Evolutionary conservation across 2,888 invertebrate genomes (phyloP), one percentile per base, ranked within the genome.

Genomic region (Phaedon cochleariae): DNA sequence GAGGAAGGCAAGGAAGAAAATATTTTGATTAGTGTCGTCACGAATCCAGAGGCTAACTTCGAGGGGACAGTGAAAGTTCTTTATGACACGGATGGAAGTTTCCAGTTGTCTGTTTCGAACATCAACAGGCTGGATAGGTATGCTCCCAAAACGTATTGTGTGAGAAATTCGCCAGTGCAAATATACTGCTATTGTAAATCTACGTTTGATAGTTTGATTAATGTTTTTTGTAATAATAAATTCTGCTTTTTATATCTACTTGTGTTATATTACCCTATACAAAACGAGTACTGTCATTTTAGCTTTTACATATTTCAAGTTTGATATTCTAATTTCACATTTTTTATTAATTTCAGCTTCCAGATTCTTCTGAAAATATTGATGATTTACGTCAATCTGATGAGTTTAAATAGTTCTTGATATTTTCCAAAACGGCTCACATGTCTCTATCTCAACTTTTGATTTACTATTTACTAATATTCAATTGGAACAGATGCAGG

Each of bases 21-120:
- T 75, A 90, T 90, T 76, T 86, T 92, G 12, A 85, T 92, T 12
- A 86, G 90, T 62, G 86, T 93, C 65, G 85, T 88, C 55, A 88
- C 91, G 20, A 82, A 82, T 4, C 93, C 93, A 0, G 90, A 87
- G 64, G 88, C 87, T 1, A 83, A 87, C 20, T 92, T 90, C 75
- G 92, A 93, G 82, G 89, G 89, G 0, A 92, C 91, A 0, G 86
- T 93, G 0, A 81, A 85, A 10, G 81, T 86, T 45, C 34, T 52
- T 46, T 17, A 55, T 17, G 37, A 54, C 17, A 17, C n/a, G n/a
- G n/a, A n/a, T n/a, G n/a, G 71, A 65, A 46, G 62, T 55, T 21
- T 34, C 41, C 26, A 51, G 18, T 84, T 87, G 64, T 76, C 83
- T 66, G 74, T 90, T 1, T 82, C 88, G 6, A 90, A 89, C 2